These are phyloP conservation scores for Oophaga sylvatica DNA, from an alignment of 2,797 vertebrate species.

Conservation along the genomic window DNA sequence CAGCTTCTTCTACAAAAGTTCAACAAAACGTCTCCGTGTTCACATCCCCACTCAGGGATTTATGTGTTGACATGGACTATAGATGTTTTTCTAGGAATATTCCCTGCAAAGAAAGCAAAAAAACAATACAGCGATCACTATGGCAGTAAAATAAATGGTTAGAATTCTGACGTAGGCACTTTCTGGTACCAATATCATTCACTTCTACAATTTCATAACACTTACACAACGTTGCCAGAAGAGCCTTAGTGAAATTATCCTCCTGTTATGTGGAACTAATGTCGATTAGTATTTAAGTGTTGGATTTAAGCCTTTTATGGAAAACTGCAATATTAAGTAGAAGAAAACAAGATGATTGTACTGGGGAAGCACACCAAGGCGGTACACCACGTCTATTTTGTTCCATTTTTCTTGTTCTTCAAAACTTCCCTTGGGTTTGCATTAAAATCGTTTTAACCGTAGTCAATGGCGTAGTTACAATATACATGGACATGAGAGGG, in stretches of 20 bases:
- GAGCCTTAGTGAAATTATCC: slow-evolving; percentile 1
- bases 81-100: background rate
- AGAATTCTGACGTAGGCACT: background rate
- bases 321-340: slow-evolving; percentile 48
- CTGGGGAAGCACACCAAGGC: background rate
- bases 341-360: slow-evolving; percentile 48
- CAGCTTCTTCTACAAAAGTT: too few species aligned
- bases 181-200: slow-evolving; percentile 1
- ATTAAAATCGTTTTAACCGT: background rate
- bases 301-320: slow-evolving; percentile 45
- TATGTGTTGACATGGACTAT: too few species aligned
- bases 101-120: background rate
- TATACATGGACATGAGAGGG: background rate
- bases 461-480: background rate
- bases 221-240: slow-evolving; percentile 12
- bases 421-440: background rate
- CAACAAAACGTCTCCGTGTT: too few species aligned
- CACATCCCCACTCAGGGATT: too few species aligned
- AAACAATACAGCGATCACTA: background rate
- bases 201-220: slow-evolving; percentile 32
- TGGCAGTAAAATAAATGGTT: background rate
- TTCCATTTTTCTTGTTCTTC: background rate
- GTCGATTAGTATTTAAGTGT: slow-evolving; percentile 17
- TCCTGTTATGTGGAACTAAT: slow-evolving; percentile 44
- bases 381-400: background rate